A percentile compares a stretch with the other conserved stretches of the same genome.
Conservation (phyloP, 2,888 invertebrate species). For the Epistrophella euchroma region DNA sequence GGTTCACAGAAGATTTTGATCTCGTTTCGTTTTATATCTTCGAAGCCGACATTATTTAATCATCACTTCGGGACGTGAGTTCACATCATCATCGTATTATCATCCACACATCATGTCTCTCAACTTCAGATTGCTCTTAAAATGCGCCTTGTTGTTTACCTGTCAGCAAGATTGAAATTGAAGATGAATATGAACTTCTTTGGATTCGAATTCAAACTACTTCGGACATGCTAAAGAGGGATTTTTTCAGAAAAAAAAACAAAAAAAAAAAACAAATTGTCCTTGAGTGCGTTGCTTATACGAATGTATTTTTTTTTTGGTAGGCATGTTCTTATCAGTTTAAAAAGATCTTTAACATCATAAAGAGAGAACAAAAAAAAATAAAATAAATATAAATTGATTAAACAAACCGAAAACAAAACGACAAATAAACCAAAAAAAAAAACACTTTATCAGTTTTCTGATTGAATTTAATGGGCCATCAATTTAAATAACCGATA, state of each 20-base stretch:
- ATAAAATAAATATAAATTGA: conserved; percentile 22
- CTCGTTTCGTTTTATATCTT: conserved; percentile 23
- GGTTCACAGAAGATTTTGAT: conserved; percentile 24
- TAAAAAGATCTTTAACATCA: conserved; percentile 31
- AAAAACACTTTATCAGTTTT: conserved; percentile 53
- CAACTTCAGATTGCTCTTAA: conserved; percentile 20
- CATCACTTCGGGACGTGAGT: conserved; percentile 31
- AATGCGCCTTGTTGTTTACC: conserved; percentile 33
- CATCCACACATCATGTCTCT: not conserved
- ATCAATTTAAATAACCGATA: conserved; percentile 61
- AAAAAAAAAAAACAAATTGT: conserved; percentile 28
- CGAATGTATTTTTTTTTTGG: not conserved
- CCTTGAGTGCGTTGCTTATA: conserved; percentile 19
- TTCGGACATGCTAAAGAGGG: conserved; percentile 7
- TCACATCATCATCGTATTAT: conserved; percentile 2
- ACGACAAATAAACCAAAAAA: conserved; percentile 17
- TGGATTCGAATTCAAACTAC: not conserved
- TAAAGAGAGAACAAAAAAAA: conserved; percentile 11
- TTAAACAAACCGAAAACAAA: conserved; percentile 43
- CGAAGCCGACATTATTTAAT: conserved; percentile 43
- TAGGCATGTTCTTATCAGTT: conserved; percentile 65
- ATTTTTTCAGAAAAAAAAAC: not conserved
- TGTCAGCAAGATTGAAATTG: conserved; percentile 30
- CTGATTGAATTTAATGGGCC: conserved; percentile 71
- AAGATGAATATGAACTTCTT: conserved; percentile 5